These are phyloP conservation scores for Conopomorpha cramerella DNA, from an alignment of 1,140 invertebrate genomes.

Conservation along the genomic window DNA sequence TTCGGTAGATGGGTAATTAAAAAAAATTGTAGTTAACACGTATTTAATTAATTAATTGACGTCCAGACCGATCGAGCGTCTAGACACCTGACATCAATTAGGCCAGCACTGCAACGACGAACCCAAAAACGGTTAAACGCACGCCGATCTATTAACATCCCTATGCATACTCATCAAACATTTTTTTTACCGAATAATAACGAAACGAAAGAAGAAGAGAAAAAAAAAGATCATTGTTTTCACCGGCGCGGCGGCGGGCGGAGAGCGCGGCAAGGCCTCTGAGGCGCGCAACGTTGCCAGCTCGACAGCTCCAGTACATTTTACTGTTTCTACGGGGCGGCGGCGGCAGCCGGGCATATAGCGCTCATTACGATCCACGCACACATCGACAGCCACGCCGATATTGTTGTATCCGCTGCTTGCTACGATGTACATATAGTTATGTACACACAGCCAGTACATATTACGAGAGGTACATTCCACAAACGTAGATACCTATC, in stretches of 20 bases:
- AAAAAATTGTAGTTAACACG: too few species aligned
- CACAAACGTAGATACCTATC: conserved; percentile 43
- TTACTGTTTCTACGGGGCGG: conserved; percentile 60
- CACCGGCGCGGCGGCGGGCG: conserved; percentile 21
- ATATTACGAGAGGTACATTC: conserved; percentile 43
- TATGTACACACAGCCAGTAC: conserved; percentile 23
- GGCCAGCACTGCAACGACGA: too few species aligned
- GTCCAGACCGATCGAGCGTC: too few species aligned
- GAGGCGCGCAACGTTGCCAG: conserved; percentile 45
- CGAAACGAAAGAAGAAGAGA: conserved; percentile 14
- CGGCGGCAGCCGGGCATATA: conserved; percentile 55
- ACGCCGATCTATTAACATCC: background rate
- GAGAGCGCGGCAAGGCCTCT: background rate
- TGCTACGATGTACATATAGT: too few species aligned
- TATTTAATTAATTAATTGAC: background rate
- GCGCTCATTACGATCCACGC: conserved; percentile 49
- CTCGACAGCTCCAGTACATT: conserved; percentile 49
- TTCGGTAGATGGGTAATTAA: too few species aligned
- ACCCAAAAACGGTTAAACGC: background rate
- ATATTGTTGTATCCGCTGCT: conserved; percentile 41
- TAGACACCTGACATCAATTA: too few species aligned
- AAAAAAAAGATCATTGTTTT: conserved; percentile 49
- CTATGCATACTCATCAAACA: background rate
- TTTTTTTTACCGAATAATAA: conserved; percentile 2
- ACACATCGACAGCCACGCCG: conserved; percentile 27